Evolutionary conservation across 2,797 vertebrate species (phyloP).

Genomic region (Nasua narica): DNA sequence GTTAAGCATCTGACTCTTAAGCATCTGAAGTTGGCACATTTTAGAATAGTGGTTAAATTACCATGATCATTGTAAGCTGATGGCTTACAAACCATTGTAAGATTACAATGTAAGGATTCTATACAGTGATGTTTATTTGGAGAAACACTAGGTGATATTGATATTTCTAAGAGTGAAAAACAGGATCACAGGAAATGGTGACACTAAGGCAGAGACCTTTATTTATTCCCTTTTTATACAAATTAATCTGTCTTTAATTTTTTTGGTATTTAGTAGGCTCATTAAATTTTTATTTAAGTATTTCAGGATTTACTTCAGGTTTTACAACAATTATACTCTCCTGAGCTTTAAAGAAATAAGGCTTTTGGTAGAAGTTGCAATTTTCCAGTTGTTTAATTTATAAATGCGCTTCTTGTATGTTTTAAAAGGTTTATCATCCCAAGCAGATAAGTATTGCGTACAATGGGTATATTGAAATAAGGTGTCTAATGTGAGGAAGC

Average conservation of each 20-base stretch:
- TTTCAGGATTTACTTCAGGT: neutral
- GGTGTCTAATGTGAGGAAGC: constrained; percentile 46
- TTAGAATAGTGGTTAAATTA: neutral
- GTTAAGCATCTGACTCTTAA: no score
- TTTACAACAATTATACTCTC: constrained; percentile 2
- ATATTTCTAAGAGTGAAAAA: constrained; percentile 26
- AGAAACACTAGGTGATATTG: neutral
- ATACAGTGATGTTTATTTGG: neutral
- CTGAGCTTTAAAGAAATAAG: neutral
- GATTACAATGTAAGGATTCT: no score
- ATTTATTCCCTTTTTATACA: neutral
- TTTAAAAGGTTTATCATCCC: constrained; percentile 18
- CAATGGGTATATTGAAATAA: constrained; percentile 41
- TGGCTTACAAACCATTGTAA: no score
- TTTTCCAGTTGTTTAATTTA: constrained; percentile 60
- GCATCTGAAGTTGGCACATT: constrained; percentile 1
- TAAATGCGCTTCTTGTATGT: constrained; percentile 26
- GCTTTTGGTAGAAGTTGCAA: constrained; percentile 3
- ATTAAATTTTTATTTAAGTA: constrained; percentile 22
- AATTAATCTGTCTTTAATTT: constrained; percentile 30
- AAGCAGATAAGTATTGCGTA: constrained; percentile 19
- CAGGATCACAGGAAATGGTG: neutral
- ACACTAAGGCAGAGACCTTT: neutral
- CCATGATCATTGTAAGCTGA: neutral
- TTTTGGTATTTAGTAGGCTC: neutral